Evolutionary conservation across 2,113 vertebrate genomes (phyloP).

Genomic region (Chauna torquata): DNA sequence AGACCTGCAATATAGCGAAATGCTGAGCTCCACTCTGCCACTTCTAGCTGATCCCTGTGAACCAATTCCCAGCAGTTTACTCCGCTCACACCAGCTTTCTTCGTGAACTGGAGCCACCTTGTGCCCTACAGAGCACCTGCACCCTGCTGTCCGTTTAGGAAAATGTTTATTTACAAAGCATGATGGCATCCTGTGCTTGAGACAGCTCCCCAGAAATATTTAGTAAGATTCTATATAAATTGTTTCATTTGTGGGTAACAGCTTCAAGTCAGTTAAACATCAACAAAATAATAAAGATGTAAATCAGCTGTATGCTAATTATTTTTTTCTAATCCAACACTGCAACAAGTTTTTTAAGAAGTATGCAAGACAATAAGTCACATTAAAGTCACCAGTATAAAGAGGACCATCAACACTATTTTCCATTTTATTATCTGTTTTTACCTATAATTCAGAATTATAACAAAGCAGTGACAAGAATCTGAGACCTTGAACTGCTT

Average conservation of each 20-base stretch:
- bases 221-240: neutral
- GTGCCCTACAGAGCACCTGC: conserved; percentile 66
- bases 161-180: neutral
- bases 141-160: neutral
- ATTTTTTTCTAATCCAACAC: neutral
- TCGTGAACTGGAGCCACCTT: conserved; percentile 78
- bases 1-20: neutral
- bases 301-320: neutral
- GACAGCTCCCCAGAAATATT: neutral
- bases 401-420: neutral
- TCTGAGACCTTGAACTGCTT: rapidly evolving
- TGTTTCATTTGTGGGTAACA: neutral
- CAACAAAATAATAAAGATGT: neutral
- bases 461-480: neutral
- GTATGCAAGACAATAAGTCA: neutral
- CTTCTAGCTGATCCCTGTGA: neutral
- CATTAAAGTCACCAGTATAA: neutral
- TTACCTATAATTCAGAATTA: neutral
- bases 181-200: neutral
- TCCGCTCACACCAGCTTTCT: neutral
- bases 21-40: neutral
- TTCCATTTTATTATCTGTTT: neutral
- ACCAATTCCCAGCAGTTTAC: neutral
- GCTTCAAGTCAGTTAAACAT: neutral
- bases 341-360: neutral